Evolutionary conservation across 35 echinoderm and acorn worm genomes (phyloP), one percentile per base, ranked within the genome.

Genomic region (Diadema setosum): DNA sequence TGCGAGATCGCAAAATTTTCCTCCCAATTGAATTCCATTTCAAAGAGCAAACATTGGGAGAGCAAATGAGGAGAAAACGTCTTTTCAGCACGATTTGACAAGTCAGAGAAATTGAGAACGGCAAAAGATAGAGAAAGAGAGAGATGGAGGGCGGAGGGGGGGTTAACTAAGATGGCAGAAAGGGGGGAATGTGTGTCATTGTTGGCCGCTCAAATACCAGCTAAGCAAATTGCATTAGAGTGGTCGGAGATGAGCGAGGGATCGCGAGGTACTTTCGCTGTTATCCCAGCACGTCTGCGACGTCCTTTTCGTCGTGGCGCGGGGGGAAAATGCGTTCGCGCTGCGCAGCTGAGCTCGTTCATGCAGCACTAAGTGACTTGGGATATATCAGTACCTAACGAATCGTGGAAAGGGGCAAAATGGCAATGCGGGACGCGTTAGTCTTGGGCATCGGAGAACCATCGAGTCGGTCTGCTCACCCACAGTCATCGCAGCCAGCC

Each of bases 11-110:
- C n/a, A n/a, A n/a, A n/a, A n/a, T n/a, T n/a, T n/a, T n/a, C n/a
- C n/a, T n/a, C n/a, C n/a, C n/a, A n/a, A 78, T 78, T 78, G 73
- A 78, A 78, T 78, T 78, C 73, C 34, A 78, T 78, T 78, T 78
- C 73, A 43, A 32, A 78, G 35, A 41, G 73, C 37, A 78, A 78
- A 78, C 37, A 78, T 78, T 44, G 73, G 24, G 37, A 41, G 73
- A 26, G 73, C 33, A 78, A 78, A 78, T 78, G 37, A 44, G 37
- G 73, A 78, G 73, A 78, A 78, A 78, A 21, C 36, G 73, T n/a
- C 73, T 36, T 44, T 78, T 78, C 37, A 36, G 73, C 73, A 78
- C 73, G 73, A 78, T 44, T 78, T 78, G 73, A 78, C 48, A n/a
- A n/a, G 48, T 52, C 9, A n/a, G n/a, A 52, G 48, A 52, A n/a